phyloP scores from a whole-genome alignment of 1,140 invertebrate species.

The Chlorops oryzae region DNA sequence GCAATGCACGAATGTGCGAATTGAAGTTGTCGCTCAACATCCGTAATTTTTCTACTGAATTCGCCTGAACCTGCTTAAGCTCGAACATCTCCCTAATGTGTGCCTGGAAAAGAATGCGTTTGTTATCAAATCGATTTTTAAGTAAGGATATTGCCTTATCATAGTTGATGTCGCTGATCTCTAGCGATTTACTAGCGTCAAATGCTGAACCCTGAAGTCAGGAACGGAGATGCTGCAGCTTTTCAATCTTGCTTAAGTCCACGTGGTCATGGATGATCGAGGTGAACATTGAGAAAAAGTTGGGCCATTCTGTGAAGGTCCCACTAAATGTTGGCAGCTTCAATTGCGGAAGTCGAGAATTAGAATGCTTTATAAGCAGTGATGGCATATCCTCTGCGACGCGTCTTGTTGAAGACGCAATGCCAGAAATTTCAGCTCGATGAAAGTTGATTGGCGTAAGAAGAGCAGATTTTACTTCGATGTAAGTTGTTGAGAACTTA shows the following conservation, averaged over 20 bases:
- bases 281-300: conserved; percentile 7
- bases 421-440: too few relatives aligned
- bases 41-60: background rate
- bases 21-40: background rate
- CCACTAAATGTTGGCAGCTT: conserved; percentile 4
- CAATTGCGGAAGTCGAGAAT: conserved; percentile 5
- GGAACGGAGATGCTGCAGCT: conserved; percentile 3
- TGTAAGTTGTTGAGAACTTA: too few relatives aligned
- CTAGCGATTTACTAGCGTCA: conserved; percentile 4
- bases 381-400: too few relatives aligned
- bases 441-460: too few relatives aligned
- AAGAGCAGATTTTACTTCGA: too few relatives aligned
- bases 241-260: conserved; percentile 4
- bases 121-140: conserved; percentile 9
- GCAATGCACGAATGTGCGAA: conserved; percentile 1
- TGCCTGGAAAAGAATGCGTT: conserved; percentile 9
- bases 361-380: too few relatives aligned
- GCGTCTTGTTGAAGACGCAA: too few relatives aligned
- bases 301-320: conserved; percentile 1
- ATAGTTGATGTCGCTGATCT: conserved; percentile 1
- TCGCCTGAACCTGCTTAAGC: background rate
- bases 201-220: conserved; percentile 1
- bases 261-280: conserved; percentile 1
- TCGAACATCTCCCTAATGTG: conserved; percentile 3
- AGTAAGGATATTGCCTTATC: conserved; percentile 1